Conservation (phyloP, 1,140 invertebrate genomes). For the Gryon sp. region DNA sequence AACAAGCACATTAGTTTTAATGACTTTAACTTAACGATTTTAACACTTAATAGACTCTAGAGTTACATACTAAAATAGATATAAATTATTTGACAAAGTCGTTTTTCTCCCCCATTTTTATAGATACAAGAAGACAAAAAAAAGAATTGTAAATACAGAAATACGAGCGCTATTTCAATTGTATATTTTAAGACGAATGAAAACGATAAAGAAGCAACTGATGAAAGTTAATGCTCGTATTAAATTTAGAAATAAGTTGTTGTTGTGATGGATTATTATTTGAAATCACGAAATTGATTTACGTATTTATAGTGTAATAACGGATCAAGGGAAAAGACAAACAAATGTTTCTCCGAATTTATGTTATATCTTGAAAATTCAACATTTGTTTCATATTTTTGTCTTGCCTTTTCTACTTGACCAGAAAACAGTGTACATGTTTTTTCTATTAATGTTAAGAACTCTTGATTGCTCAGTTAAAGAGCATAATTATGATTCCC, state of each 20-base stretch:
- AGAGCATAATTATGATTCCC: too few species aligned
- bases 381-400: too few species aligned
- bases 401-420: too few species aligned
- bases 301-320: too few species aligned
- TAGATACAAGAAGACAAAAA: neutral
- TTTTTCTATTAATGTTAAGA: too few species aligned
- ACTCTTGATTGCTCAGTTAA: too few species aligned
- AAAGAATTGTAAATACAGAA: constrained; percentile 2
- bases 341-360: too few species aligned
- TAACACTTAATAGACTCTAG: constrained; percentile 32
- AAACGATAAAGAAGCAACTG: neutral
- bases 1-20: constrained; percentile 40
- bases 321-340: too few species aligned
- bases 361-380: too few species aligned
- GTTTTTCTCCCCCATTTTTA: constrained; percentile 27
- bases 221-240: neutral
- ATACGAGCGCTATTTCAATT: neutral
- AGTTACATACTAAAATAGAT: constrained; percentile 4
- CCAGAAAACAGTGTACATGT: too few species aligned
- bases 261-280: too few species aligned
- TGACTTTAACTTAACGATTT: constrained; percentile 32
- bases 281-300: too few species aligned
- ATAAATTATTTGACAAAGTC: constrained; percentile 6
- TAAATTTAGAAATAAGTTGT: neutral
- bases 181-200: constrained; percentile 7